These are phyloP conservation scores for Polydrusus tereticollis DNA, from an alignment of 2,888 invertebrate species.

Conservation along the genomic window DNA sequence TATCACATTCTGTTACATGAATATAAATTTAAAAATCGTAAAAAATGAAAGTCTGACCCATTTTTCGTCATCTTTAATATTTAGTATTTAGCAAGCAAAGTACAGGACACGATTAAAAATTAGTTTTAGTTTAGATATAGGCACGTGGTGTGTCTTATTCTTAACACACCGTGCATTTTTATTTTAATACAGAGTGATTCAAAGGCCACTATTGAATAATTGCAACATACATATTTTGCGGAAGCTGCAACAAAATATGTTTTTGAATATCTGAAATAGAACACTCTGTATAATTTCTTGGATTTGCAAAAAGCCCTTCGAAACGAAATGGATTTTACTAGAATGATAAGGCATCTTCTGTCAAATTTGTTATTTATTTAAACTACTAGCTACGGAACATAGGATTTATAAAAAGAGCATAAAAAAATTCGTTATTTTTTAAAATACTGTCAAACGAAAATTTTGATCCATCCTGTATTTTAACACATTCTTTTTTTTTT, in stretches of 20 bases:
- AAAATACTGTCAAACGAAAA: not conserved
- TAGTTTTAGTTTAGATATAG: conserved; percentile 3
- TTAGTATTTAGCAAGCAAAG: not conserved
- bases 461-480: not conserved
- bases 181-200: not conserved
- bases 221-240: too few species aligned
- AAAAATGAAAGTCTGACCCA: conserved; percentile 14
- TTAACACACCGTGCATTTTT: not conserved
- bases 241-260: too few species aligned
- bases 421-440: not conserved
- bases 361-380: too few species aligned
- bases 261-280: too few species aligned
- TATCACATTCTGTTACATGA: conserved; percentile 1
- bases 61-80: not conserved
- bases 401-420: too few species aligned
- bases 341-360: too few species aligned
- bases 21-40: conserved; percentile 4
- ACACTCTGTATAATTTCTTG: too few species aligned
- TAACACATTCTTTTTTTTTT: not conserved
- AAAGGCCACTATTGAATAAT: too few species aligned
- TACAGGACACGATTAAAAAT: conserved; percentile 14
- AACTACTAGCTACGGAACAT: too few species aligned
- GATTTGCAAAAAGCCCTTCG: too few species aligned
- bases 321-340: too few species aligned
- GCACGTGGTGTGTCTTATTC: not conserved